phyloP scores from a whole-genome alignment of 1,140 invertebrate species.

The Phortica variegata region DNA sequence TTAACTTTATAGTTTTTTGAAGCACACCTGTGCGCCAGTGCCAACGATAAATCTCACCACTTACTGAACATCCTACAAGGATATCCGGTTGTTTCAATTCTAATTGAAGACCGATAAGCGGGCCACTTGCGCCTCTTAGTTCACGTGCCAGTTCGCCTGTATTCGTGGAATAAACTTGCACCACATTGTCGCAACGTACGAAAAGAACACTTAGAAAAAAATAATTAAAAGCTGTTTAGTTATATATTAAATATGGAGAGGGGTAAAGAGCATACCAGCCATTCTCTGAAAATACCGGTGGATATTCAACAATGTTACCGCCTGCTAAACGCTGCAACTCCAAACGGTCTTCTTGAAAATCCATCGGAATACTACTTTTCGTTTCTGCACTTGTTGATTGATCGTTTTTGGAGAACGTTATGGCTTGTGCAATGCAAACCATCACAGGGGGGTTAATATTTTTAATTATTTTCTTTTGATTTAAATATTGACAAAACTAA shows the following conservation, averaged over 20 bases:
- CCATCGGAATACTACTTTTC: conserved; percentile 22
- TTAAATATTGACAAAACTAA: too few species aligned
- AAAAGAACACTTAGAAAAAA: conserved; percentile 61
- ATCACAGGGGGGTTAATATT: too few species aligned
- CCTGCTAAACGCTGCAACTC: conserved; percentile 59
- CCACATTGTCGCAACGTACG: conserved; percentile 60
- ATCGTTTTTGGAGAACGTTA: neutral
- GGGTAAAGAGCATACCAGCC: conserved; percentile 62
- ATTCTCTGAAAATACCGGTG: conserved; percentile 65
- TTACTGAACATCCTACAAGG: conserved; percentile 61
- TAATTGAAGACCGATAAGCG: conserved; percentile 60
- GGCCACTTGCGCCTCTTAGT: conserved; percentile 58
- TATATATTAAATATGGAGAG: conserved; percentile 1
- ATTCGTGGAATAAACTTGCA: conserved; percentile 65
- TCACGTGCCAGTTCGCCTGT: conserved; percentile 60
- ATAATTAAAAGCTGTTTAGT: conserved; percentile 3
- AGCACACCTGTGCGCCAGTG: conserved; percentile 60
- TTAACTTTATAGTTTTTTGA: conserved; percentile 52
- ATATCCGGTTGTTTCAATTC: conserved; percentile 57
- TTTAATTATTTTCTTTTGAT: too few species aligned
- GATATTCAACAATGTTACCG: conserved; percentile 64
- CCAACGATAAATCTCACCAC: conserved; percentile 61
- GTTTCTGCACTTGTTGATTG: neutral
- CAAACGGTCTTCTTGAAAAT: conserved; percentile 37
- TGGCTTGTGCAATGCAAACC: neutral